These are phyloP conservation scores for Hippocampus mohnikei DNA, from an alignment of 2,113 vertebrate species.

Conservation along the genomic window DNA sequence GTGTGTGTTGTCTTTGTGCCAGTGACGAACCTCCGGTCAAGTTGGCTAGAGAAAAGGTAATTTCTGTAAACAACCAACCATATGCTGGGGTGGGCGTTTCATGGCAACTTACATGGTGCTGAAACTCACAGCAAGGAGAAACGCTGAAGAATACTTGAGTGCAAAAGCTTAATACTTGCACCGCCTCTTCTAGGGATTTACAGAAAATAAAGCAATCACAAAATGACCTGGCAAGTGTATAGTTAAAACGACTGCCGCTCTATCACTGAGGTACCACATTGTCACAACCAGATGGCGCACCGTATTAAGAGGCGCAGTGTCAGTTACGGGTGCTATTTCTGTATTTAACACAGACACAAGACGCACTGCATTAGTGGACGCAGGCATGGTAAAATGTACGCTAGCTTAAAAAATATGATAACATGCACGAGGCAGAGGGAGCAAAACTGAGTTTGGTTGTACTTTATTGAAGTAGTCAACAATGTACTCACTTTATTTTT, in stretches of 20 bases:
- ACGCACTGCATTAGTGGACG: no score
- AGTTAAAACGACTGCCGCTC: slow-evolving; percentile 19
- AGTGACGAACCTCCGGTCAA: slow-evolving; percentile 31
- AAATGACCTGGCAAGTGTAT: neutral
- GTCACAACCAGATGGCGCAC: no score
- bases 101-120: slow-evolving; percentile 23
- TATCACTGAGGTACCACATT: slow-evolving; percentile 19
- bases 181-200: slow-evolving; percentile 18
- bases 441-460: no score
- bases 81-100: slow-evolving; percentile 54
- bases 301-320: no score
- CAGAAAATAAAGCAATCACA: slow-evolving; percentile 15
- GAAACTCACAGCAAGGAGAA: slow-evolving; percentile 5
- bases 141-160: slow-evolving; percentile 10
- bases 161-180: slow-evolving; percentile 11
- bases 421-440: no score
- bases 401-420: no score
- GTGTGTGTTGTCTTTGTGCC: slow-evolving; percentile 38
- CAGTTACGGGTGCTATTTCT: no score
- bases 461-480: no score
- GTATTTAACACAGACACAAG: no score
- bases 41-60: slow-evolving; percentile 52
- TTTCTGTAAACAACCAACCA: slow-evolving; percentile 62
- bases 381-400: no score
- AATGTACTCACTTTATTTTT: no score